Base-by-base conservation (phyloP, 2,797 vertebrate genomes). In the Spinus olivaceus region DNA sequence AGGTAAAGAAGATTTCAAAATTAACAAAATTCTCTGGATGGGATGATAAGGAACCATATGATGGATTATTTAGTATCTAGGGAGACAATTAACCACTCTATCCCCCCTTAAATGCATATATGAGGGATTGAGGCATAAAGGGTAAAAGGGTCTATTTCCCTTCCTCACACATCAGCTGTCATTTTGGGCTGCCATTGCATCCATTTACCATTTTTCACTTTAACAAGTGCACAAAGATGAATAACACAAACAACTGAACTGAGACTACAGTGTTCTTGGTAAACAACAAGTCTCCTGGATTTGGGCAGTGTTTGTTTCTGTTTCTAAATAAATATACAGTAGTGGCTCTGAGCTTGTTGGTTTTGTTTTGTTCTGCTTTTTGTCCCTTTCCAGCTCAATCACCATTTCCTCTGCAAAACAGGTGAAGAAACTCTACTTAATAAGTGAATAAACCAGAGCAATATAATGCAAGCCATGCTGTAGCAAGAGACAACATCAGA, bases 311-410 rank as follows among this genome's bases (percentile, higher is more conserved):
- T 63, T 83, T 54, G 6, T 60, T 35, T 80, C 64, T 69, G 7
- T 69, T 35, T 80, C 64, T 70, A 64, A 77, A 54, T 35, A 86
- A 78, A 56, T 32, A 35, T 12, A 24, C 1, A 15, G 4, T n/a
- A 57, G 27, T 39, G 13, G 15, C 12, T 70, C 24, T 33, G 23
- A 42, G 12, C 30, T 35, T 19, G 8, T 18, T 32, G 9, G 0
- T 54, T 18, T 32, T 6, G 0, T 54, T 28, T 35, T 28, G 13
- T 19, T 21, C 37, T 14, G 14, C 3, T 2, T 44, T 50, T 12
- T 3, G 1, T 0, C 22, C 1, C 24, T 69, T n/a, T 84, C 69
- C 9, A 70, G 27, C 8, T 61, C 10, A 50, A 0, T 51, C 13
- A 60, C 6, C 5, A 42, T 77, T 88, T 88, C 18, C 24, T 56